These are phyloP conservation scores for Daboia siamensis DNA, from an alignment of 2,113 vertebrate genomes.

Conservation along the genomic window DNA sequence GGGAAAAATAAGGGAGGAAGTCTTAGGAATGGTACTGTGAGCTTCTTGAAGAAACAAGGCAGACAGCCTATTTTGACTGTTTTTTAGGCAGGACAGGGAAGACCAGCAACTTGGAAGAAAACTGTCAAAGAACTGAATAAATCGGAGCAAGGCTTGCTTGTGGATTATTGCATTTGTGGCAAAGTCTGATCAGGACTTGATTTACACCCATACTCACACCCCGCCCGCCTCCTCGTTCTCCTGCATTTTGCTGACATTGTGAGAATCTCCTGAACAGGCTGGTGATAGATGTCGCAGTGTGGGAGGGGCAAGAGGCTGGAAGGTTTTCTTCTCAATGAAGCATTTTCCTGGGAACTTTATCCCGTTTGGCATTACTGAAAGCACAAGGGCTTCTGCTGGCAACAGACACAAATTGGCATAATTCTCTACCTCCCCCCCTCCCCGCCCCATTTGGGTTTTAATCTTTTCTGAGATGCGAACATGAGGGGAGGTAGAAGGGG, in stretches of 20 bases:
- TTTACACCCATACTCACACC: background rate
- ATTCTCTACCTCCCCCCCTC: constrained; percentile 26
- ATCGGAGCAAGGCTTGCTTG: constrained; percentile 17
- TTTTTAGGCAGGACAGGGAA: constrained; percentile 8
- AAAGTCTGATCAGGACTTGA: constrained; percentile 29
- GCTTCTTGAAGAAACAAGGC: background rate
- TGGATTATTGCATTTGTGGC: background rate
- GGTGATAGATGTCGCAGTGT: constrained; percentile 24
- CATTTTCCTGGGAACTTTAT: constrained; percentile 73
- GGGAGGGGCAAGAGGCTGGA: constrained; percentile 32
- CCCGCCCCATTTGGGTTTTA: background rate
- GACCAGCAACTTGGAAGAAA: background rate
- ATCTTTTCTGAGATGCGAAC: constrained; percentile 21
- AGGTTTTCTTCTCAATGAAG: constrained; percentile 59
- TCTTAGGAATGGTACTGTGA: background rate
- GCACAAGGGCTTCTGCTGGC: constrained; percentile 67
- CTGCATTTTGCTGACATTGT: constrained; percentile 57
- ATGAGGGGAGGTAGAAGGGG: background rate
- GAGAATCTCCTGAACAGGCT: constrained; percentile 52
- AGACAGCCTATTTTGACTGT: constrained; percentile 16
- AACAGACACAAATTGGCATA: constrained; percentile 69
- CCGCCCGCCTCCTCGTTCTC: constrained; percentile 18
- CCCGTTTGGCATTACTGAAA: constrained; percentile 60
- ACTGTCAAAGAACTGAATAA: background rate
- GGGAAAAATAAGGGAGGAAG: background rate